phyloP scores from a whole-genome alignment of 2,888 invertebrate genomes.

The Mythimna ferrago region DNA sequence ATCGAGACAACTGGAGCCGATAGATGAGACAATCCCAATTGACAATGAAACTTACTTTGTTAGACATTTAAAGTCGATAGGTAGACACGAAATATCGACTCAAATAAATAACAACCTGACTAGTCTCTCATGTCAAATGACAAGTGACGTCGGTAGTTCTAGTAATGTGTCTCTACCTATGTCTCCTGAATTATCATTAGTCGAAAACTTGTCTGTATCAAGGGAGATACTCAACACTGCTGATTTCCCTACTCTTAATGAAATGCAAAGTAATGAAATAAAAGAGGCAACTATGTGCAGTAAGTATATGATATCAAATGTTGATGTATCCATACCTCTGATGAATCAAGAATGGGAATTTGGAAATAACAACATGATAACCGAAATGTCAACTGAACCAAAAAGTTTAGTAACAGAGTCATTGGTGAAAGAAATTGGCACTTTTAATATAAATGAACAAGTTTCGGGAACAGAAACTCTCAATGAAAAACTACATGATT shows the following conservation, averaged over 20 bases:
- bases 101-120: conserved; percentile 16
- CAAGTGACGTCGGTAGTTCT: conserved; percentile 70
- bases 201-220: conserved; percentile 82
- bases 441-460: conserved; percentile 72
- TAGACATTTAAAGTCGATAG: conserved; percentile 43
- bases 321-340: conserved; percentile 79
- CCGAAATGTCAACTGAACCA: conserved; percentile 47
- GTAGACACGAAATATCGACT: conserved; percentile 50
- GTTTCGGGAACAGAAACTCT: conserved; percentile 76
- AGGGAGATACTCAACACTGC: conserved; percentile 71
- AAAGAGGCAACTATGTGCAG: conserved; percentile 59
- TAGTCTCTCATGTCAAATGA: conserved; percentile 35
- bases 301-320: conserved; percentile 73
- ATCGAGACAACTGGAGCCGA: conserved; percentile 69
- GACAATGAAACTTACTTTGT: conserved; percentile 49
- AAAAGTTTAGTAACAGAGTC: conserved; percentile 71
- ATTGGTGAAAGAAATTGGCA: conserved; percentile 72
- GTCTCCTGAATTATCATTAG: conserved; percentile 85
- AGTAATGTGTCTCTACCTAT: conserved; percentile 80
- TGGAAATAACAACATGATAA: conserved; percentile 57
- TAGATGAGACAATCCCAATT: conserved; percentile 71
- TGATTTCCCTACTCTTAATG: conserved; percentile 71
- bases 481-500: conserved; percentile 76
- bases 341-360: conserved; percentile 80
- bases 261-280: conserved; percentile 66